Base-by-base conservation (phyloP, 2,888 invertebrate genomes). In the Macrosiphum euphorbiae region DNA sequence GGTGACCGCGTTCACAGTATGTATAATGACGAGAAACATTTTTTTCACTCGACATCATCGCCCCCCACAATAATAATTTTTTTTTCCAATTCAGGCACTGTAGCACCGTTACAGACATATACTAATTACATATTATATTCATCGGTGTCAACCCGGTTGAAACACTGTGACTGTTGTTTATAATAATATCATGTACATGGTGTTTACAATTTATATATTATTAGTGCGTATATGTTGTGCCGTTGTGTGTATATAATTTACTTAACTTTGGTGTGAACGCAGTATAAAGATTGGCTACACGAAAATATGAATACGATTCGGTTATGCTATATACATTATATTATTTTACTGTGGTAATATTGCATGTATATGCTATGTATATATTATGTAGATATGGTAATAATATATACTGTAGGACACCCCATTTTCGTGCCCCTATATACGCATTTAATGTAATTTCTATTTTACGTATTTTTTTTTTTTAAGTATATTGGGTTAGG, bases 51-150 rank as follows among this genome's bases (percentile, higher is more conserved):
- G 67, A 67, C 67, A 67, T 67, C 67, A n/a, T 67, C 67, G n/a
- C 26, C 67, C 16, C 67, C n/a, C 67, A n/a, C 67, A n/a, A n/a
- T 67, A n/a, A n/a, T 7, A 61, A n/a, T 28, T 2, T 67, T 67
- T 67, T n/a, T 67, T 67, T 67, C 16, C 16, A 67, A n/a, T 67
- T 67, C 26, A 35, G 67, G n/a, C n/a, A n/a, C 5, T 67, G n/a
- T 44, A 44, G 44, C 16, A 67, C 67, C n/a, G 67, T 67, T 52
- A n/a, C n/a, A 16, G n/a, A 67, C 67, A n/a, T 67, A n/a, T 67
- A 16, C n/a, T 67, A 67, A 67, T 67, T 67, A 67, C 67, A 67
- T 67, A 67, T 67, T 67, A 67, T 67, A 67, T 67, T 67, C 67
- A n/a, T 67, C 67, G 16, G 67, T 67, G 67, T 35, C 67, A 67